Evolutionary conservation across 2,797 vertebrate species (phyloP).

Genomic region (Pogonophryne albipinna): DNA sequence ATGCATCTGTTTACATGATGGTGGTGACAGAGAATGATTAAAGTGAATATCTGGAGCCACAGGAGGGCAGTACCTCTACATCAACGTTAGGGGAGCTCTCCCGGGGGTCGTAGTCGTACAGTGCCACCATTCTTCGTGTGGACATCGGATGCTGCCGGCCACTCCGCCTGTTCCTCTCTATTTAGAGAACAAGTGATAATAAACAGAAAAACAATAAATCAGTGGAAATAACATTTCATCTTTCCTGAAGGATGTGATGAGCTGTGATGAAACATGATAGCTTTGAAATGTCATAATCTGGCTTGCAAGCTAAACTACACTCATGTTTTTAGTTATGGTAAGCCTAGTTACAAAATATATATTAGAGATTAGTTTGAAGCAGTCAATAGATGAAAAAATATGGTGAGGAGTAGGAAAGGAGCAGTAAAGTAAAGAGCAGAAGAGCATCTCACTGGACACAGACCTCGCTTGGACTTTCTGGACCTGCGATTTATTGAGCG

Average conservation of each 20-base stretch:
- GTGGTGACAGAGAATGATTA: slow-evolving; percentile 37
- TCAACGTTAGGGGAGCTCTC: slow-evolving; percentile 99
- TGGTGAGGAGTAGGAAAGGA: slow-evolving; percentile 25
- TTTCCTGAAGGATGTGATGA: slow-evolving; percentile 13
- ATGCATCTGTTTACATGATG: slow-evolving; percentile 16
- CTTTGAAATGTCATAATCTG: slow-evolving; percentile 6
- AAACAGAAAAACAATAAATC: slow-evolving; percentile 18
- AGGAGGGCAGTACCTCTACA: slow-evolving; percentile 89
- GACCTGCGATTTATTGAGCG: slow-evolving; percentile 91
- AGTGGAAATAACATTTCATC: not conserved
- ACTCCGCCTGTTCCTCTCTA: slow-evolving; percentile 93
- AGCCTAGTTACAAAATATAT: slow-evolving; percentile 1
- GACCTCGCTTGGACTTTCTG: slow-evolving; percentile 91
- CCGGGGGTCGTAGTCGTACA: slow-evolving; percentile 96
- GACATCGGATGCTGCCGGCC: slow-evolving; percentile 84
- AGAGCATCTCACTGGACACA: slow-evolving; percentile 78
- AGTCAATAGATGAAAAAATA: slow-evolving; percentile 24
- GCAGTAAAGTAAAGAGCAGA: slow-evolving; percentile 44
- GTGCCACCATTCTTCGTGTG: slow-evolving; percentile 93
- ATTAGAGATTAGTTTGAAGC: not conserved
- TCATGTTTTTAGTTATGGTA: not conserved
- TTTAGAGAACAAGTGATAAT: not conserved
- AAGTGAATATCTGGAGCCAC: slow-evolving; percentile 4
- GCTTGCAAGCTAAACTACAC: slow-evolving; percentile 10
- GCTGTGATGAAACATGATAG: slow-evolving; percentile 5